Conservation (phyloP, 2,797 vertebrate species). For the Menidia menidia region DNA sequence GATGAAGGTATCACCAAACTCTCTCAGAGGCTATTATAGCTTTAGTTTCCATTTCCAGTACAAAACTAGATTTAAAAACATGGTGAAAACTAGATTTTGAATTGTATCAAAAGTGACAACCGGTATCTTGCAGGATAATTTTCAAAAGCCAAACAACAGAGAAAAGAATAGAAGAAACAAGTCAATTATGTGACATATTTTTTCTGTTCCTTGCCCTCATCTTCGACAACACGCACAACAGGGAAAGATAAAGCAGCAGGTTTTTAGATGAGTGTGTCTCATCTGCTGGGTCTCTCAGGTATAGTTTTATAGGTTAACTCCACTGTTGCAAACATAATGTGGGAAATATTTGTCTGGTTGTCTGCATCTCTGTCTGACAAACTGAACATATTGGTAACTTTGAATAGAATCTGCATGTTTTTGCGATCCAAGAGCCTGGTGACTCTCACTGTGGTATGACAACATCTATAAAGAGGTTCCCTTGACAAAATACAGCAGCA, state of each 20-base stretch:
- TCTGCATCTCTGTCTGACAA: not conserved
- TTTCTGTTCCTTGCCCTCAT: not conserved
- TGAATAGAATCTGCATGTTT: not conserved
- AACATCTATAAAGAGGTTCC: slow-evolving; percentile 8
- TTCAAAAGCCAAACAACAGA: slow-evolving; percentile 12
- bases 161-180: not conserved
- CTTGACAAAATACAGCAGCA: not conserved
- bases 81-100: slow-evolving; percentile 9
- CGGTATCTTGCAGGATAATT: slow-evolving; percentile 3
- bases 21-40: slow-evolving; percentile 13
- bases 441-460: slow-evolving; percentile 18
- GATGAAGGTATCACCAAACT: slow-evolving; percentile 3
- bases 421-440: slow-evolving; percentile 12
- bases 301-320: slow-evolving; percentile 32
- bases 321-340: slow-evolving; percentile 14
- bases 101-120: slow-evolving; percentile 19
- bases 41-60: slow-evolving; percentile 11
- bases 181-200: not conserved
- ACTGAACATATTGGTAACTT: not conserved
- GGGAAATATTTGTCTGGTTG: slow-evolving; percentile 19
- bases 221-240: slow-evolving; percentile 2
- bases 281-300: slow-evolving; percentile 1
- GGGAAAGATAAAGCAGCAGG: slow-evolving; percentile 2
- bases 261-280: slow-evolving; percentile 14
- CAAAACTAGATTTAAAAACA: not conserved